phyloP scores from a whole-genome alignment of 2,113 vertebrate species.

The Heterocephalus glaber region DNA sequence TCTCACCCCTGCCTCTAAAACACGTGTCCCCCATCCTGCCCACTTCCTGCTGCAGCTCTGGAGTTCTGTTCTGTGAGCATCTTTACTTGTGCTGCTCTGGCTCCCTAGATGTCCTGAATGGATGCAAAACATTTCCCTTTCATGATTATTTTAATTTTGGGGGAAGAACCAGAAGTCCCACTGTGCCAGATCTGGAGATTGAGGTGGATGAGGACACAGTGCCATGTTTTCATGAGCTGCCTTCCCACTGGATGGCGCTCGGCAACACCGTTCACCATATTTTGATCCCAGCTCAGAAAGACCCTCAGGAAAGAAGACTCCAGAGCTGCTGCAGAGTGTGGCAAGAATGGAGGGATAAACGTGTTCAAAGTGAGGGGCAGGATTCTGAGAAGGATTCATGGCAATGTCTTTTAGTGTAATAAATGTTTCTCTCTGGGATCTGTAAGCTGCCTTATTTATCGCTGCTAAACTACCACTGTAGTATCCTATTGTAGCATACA shows the following conservation, averaged over 20 bases:
- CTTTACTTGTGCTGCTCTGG: neutral
- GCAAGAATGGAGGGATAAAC: neutral
- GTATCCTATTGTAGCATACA: rapidly evolving
- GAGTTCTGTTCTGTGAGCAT: neutral
- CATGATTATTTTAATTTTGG: neutral
- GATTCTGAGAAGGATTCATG: neutral
- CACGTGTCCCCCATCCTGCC: neutral
- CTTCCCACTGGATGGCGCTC: neutral
- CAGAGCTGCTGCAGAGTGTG: neutral
- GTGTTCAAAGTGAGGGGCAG: neutral
- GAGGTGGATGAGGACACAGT: neutral
- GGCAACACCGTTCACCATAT: neutral
- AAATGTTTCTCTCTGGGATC: neutral
- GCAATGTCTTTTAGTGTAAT: neutral
- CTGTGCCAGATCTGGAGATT: neutral
- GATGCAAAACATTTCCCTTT: neutral
- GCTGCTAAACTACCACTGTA: neutral
- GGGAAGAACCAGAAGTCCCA: neutral
- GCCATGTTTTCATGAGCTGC: neutral
- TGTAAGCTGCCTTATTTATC: neutral
- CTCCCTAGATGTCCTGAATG: neutral
- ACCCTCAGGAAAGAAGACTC: neutral
- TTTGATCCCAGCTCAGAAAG: neutral
- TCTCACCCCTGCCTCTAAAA: neutral
- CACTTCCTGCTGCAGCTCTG: neutral